Evolutionary conservation across 2,888 invertebrate genomes (phyloP).

Genomic region (Apeira syringaria): DNA sequence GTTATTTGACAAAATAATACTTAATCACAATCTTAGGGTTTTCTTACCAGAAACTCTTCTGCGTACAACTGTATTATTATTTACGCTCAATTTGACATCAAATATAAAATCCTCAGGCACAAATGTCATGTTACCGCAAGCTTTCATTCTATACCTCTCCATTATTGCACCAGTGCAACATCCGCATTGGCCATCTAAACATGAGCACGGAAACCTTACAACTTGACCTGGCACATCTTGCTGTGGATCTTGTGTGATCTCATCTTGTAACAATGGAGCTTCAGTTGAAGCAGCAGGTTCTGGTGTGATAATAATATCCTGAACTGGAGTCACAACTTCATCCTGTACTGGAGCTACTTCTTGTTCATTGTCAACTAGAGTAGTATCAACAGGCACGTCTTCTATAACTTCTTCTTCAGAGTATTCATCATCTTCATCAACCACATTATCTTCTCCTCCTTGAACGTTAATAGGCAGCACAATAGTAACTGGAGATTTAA

Average conservation of each 20-base stretch:
- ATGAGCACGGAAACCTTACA: slow-evolving; percentile 85
- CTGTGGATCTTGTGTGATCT: slow-evolving; percentile 36
- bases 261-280: slow-evolving; percentile 47
- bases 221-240: slow-evolving; percentile 69
- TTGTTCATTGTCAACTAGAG: slow-evolving; percentile 30
- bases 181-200: slow-evolving; percentile 85
- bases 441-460: slow-evolving; percentile 43
- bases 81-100: slow-evolving; percentile 88
- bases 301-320: slow-evolving; percentile 28
- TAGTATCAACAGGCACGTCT: slow-evolving; percentile 32
- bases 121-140: slow-evolving; percentile 91
- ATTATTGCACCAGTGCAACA: slow-evolving; percentile 88
- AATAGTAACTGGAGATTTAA: slow-evolving; percentile 68
- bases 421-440: slow-evolving; percentile 36
- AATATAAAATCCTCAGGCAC: slow-evolving; percentile 93
- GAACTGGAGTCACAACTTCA: slow-evolving; percentile 24
- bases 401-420: slow-evolving; percentile 40
- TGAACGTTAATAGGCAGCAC: slow-evolving; percentile 70
- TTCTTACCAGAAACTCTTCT: slow-evolving; percentile 88
- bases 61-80: slow-evolving; percentile 88
- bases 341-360: slow-evolving; percentile 29
- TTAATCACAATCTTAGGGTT: too few relatives aligned
- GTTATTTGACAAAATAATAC: not conserved
- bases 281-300: slow-evolving; percentile 39
- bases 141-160: slow-evolving; percentile 87